Conservation (phyloP, 2,888 invertebrate genomes). For the Ametastegia equiseti region DNA sequence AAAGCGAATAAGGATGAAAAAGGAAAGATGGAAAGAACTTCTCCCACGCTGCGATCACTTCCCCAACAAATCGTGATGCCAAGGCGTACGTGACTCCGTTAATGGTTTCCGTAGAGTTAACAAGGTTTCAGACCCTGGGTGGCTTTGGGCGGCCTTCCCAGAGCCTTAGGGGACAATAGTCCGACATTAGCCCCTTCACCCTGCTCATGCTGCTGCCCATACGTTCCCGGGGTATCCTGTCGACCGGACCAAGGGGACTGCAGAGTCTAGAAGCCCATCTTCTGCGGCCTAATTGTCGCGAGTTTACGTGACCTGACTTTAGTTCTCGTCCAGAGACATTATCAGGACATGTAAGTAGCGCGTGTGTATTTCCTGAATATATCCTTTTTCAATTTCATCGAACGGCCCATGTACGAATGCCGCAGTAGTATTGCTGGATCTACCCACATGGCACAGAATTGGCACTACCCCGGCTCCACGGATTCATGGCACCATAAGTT, state of each 20-base stretch:
- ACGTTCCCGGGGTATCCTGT: not conserved
- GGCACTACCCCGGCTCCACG: too few relatives aligned
- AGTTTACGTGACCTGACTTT: constrained; percentile 59
- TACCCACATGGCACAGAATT: too few relatives aligned
- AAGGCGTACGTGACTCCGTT: constrained; percentile 67
- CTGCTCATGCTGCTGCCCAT: not conserved
- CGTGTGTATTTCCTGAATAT: not conserved
- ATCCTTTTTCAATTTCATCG: not conserved
- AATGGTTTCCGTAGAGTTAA: constrained; percentile 74
- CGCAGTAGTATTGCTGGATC: too few relatives aligned
- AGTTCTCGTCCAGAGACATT: not conserved
- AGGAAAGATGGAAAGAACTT: not conserved
- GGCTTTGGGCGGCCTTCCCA: constrained; percentile 56
- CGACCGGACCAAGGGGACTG: constrained; percentile 31
- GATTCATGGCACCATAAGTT: too few relatives aligned
- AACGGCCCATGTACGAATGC: too few relatives aligned
- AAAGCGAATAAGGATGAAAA: too few relatives aligned
- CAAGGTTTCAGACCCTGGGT: constrained; percentile 68
- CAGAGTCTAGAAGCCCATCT: constrained; percentile 50
- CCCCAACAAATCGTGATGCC: constrained; percentile 40
- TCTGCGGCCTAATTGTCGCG: constrained; percentile 60
- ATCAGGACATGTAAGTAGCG: not conserved
- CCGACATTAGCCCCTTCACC: constrained; percentile 65
- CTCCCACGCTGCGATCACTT: constrained; percentile 11
- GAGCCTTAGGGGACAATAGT: constrained; percentile 66